phyloP scores from a whole-genome alignment of 2,797 vertebrate species.

The Dendrocincla tyrannina region DNA sequence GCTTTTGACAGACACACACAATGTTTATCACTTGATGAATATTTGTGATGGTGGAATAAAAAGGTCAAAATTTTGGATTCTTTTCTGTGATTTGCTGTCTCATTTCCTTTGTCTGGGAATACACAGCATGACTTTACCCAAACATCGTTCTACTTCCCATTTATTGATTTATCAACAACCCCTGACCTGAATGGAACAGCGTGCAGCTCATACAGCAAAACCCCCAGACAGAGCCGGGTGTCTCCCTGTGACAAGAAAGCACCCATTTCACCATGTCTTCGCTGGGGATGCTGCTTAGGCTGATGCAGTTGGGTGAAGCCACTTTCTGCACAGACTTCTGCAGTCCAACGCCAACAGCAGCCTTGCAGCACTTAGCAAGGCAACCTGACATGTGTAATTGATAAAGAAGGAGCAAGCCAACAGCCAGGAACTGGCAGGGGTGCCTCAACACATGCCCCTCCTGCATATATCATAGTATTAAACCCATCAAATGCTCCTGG shows the following conservation, averaged over 20 bases:
- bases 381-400: neutral
- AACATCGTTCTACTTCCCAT: accelerated
- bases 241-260: accelerated
- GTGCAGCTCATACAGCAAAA: neutral
- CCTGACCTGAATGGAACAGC: neutral
- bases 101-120: neutral
- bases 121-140: neutral
- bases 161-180: neutral
- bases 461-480: neutral
- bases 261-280: neutral
- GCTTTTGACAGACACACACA: neutral
- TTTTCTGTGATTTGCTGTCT: neutral
- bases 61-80: neutral
- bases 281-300: neutral
- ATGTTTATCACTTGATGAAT: neutral
- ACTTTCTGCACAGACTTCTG: neutral
- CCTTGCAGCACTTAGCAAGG: neutral
- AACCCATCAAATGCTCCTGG: constrained; percentile 14
- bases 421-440: neutral
- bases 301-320: neutral
- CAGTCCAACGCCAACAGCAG: neutral
- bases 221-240: accelerated
- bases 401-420: neutral
- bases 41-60: neutral
- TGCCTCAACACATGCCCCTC: neutral